Evolutionary conservation across 2,797 vertebrate species (phyloP), one percentile per base, ranked within the genome.

Genomic region (Tinamus major): DNA sequence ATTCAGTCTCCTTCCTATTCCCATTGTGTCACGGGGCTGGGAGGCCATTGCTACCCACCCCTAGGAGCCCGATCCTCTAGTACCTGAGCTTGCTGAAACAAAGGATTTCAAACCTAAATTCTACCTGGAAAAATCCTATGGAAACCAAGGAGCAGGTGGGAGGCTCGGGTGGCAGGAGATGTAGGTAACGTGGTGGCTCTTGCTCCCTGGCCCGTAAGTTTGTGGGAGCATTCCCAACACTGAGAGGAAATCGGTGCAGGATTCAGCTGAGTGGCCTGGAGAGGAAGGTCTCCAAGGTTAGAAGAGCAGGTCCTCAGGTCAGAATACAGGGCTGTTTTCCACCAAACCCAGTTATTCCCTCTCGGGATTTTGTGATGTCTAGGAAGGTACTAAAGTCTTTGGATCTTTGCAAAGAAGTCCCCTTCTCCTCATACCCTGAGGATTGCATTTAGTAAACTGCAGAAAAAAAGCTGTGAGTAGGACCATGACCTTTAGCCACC

Each of bases 131-230:
- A 90, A 78, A 79, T 42, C 55, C 39, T 56, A 35, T 44, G 70
- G 51, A 91, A 89, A 87, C 70, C 23, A 74, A 49, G 42, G 27
- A 48, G 39, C 14, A 33, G 17, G 6, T 1, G 13, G 42, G 62
- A 90, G 37, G n/a, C 23, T 88, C 1, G 12, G 7, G 8, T 10
- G 68, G 46, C 39, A 0, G 59, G 14, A 79, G 63, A 11, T 69
- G 14, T 44, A 81, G 15, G 11, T 44, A 69, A n/a, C 7, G 8
- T 72, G 37, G 44, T 35, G n/a, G 74, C 44, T 87, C 17, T 75
- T 46, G 55, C 0, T 0, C 46, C 24, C 20, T 70, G 39, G 26
- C n/a, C 49, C 0, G 0, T 11, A 39, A 79, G 24, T 58, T 33
- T 90, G n/a, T 1, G 3, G 42, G 9, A 81, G 16, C 20, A 42